A percentile compares a stretch with the other conserved stretches of the same genome.
These are phyloP conservation scores for Heterotilapia buettikoferi DNA, from an alignment of 2,113 vertebrate species.

Conservation along the genomic window DNA sequence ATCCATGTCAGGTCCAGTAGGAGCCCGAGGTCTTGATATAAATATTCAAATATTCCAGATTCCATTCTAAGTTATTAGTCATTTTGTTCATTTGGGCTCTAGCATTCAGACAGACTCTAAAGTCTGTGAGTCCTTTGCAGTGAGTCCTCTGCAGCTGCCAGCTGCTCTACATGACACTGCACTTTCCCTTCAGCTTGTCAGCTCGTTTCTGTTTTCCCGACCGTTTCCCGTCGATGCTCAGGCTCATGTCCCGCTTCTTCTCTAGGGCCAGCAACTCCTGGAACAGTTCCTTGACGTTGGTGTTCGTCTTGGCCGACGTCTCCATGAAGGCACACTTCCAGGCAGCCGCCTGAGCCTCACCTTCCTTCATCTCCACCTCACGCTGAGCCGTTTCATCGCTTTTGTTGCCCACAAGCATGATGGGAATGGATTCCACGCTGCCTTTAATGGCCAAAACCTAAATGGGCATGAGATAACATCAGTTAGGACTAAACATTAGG, in stretches of 20 bases:
- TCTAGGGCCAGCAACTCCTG: conserved; percentile 92
- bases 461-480: neutral
- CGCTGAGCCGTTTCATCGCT: conserved; percentile 85
- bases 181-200: conserved; percentile 91
- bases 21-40: neutral
- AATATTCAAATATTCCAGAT: neutral
- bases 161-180: conserved; percentile 80
- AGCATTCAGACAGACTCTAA: neutral
- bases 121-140: neutral
- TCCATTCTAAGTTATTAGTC: neutral
- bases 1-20: neutral
- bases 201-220: conserved; percentile 84
- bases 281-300: conserved; percentile 93
- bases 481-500: neutral
- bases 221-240: conserved; percentile 87
- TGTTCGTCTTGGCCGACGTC: conserved; percentile 93
- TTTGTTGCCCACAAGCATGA: conserved; percentile 96
- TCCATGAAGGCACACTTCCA: conserved; percentile 97
- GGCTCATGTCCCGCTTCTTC: conserved; percentile 86
- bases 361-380: conserved; percentile 83
- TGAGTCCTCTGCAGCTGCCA: neutral
- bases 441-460: conserved; percentile 84
- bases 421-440: conserved; percentile 85
- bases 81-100: conserved; percentile 23
- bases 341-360: conserved; percentile 81